These are phyloP conservation scores for Atrina japonica DNA, from an alignment of 2,888 invertebrate genomes.

Conservation along the genomic window DNA sequence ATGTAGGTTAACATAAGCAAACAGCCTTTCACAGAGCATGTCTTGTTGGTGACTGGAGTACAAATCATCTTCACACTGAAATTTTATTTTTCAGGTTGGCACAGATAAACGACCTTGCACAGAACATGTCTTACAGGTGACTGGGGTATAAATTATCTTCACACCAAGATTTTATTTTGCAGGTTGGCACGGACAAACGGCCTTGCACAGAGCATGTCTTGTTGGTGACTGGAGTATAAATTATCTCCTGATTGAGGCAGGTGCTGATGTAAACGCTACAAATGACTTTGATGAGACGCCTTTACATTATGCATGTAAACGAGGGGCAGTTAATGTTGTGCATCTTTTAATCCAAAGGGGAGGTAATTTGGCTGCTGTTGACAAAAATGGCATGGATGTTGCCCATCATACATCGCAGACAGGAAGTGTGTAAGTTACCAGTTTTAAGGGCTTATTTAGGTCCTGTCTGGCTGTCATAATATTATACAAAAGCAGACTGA, in stretches of 20 bases:
- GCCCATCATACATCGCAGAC: conserved; percentile 76
- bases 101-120: too few relatives aligned
- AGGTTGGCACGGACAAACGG: conserved; percentile 78
- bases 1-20: too few relatives aligned
- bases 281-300: conserved; percentile 77
- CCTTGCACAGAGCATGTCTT: conserved; percentile 76
- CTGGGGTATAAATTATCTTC: conserved; percentile 58
- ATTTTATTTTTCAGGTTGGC: too few relatives aligned
- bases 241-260: conserved; percentile 66
- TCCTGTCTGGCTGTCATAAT: too few relatives aligned
- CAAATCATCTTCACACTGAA: conserved; percentile 66
- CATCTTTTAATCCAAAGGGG: conserved; percentile 69
- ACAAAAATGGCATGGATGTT: conserved; percentile 68
- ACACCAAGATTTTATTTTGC: too few relatives aligned
- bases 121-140: conserved; percentile 75
- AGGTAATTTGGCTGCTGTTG: conserved; percentile 65
- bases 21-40: conserved; percentile 78
- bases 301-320: conserved; percentile 76
- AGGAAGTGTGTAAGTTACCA: conserved; percentile 75
- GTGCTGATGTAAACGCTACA: conserved; percentile 73
- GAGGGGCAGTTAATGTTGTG: conserved; percentile 71
- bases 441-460: neutral
- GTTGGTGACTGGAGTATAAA: conserved; percentile 67
- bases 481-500: too few relatives aligned
- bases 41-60: conserved; percentile 67